phyloP scores from a whole-genome alignment of 2,888 invertebrate species.

The Leptura quadrifasciata region DNA sequence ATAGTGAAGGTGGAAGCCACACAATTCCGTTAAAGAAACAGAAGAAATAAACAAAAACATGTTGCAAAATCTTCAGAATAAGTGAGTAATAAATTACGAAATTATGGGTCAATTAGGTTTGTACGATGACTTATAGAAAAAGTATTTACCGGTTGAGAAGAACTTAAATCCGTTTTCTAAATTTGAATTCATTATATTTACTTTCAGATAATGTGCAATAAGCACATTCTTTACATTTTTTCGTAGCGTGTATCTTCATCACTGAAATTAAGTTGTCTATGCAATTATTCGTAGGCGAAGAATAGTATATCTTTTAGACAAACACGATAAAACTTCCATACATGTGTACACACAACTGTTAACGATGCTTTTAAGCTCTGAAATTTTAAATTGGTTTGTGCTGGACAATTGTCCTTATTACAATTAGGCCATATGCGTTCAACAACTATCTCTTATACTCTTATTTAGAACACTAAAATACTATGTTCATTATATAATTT shows the following conservation, averaged over 20 bases:
- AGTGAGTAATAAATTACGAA: conserved; percentile 50
- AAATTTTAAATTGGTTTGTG: too few relatives aligned
- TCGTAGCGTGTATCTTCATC: neutral
- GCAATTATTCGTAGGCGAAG: too few relatives aligned
- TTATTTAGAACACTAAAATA: too few relatives aligned
- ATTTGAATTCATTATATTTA: conserved; percentile 30
- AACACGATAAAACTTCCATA: too few relatives aligned
- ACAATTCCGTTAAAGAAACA: conserved; percentile 25
- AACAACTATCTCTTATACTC: too few relatives aligned
- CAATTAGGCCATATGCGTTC: too few relatives aligned
- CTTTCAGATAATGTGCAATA: neutral
- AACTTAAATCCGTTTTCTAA: conserved; percentile 8
- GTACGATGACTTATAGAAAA: conserved; percentile 17
- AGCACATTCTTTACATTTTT: neutral
- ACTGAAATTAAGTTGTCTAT: too few relatives aligned
- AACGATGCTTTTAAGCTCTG: too few relatives aligned
- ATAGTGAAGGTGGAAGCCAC: conserved; percentile 27
- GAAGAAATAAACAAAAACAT: conserved; percentile 51
- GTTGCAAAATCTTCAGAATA: conserved; percentile 53
- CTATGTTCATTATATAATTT: too few relatives aligned
- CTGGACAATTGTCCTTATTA: too few relatives aligned
- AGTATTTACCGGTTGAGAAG: conserved; percentile 20
- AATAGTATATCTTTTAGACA: too few relatives aligned
- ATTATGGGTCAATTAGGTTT: conserved; percentile 43
- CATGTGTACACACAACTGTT: too few relatives aligned